Conservation (phyloP, 2,113 vertebrate species). For the Takifugu flavidus region DNA sequence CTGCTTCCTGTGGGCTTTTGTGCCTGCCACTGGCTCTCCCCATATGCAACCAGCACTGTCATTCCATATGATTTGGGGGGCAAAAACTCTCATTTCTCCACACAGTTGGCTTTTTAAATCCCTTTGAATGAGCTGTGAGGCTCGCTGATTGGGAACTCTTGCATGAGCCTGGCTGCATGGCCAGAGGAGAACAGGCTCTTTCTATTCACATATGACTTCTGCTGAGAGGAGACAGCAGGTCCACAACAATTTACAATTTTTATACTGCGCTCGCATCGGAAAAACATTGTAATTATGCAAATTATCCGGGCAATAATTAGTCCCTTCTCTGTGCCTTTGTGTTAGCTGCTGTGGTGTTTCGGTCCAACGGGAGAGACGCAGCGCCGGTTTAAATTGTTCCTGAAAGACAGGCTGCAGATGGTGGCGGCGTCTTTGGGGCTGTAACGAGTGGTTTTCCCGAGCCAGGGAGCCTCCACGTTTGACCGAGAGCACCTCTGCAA, state of each 20-base stretch:
- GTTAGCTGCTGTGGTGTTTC: constrained; percentile 51
- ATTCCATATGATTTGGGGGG: constrained; percentile 99
- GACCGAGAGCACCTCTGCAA: background rate
- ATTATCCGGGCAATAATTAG: constrained; percentile 79
- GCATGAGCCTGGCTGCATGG: constrained; percentile 77
- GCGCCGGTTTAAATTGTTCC: constrained; percentile 51
- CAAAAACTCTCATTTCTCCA: constrained; percentile 99
- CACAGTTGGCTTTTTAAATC: constrained; percentile 98
- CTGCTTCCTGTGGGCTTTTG: constrained; percentile 99
- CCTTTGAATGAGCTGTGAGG: constrained; percentile 92
- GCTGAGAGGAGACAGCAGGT: constrained; percentile 60
- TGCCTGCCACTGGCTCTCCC: constrained; percentile 88
- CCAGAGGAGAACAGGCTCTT: constrained; percentile 74
- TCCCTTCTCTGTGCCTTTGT: constrained; percentile 70
- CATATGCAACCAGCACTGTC: constrained; percentile 97
- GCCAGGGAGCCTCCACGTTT: background rate
- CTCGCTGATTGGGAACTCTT: constrained; percentile 83
- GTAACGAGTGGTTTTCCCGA: constrained; percentile 15
- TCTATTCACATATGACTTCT: constrained; percentile 94
- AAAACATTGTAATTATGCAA: constrained; percentile 81
- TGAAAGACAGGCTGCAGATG: constrained; percentile 61
- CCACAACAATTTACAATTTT: constrained; percentile 80
- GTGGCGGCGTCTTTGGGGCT: constrained; percentile 31
- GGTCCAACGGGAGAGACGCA: constrained; percentile 42
- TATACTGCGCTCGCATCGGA: constrained; percentile 67